Percentiles rank a stretch among this genome's conserved stretches.
phyloP scores from a whole-genome alignment of 2,113 vertebrate genomes.

The Sebastes schlegelii region DNA sequence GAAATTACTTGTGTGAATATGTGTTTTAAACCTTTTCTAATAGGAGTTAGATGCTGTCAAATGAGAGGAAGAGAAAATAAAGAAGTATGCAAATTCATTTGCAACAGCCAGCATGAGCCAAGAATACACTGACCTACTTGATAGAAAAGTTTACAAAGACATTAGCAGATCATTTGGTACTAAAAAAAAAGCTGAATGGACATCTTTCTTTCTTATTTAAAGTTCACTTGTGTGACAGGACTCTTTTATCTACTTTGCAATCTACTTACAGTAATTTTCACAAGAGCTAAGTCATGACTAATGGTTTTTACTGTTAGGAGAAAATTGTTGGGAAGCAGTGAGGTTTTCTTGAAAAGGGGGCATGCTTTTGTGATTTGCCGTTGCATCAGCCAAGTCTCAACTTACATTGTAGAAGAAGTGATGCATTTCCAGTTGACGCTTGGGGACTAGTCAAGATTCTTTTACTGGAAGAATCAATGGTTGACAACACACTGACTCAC shows the following conservation, averaged over 20 bases:
- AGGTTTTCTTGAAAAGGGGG: slow-evolving; percentile 14
- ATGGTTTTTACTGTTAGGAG: slow-evolving; percentile 32
- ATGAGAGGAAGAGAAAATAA: slow-evolving; percentile 38
- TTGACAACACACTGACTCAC: slow-evolving; percentile 64
- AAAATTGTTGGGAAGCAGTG: slow-evolving; percentile 12
- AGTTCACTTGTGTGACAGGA: slow-evolving; percentile 10
- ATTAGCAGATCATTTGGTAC: not conserved
- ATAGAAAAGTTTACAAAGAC: slow-evolving; percentile 29
- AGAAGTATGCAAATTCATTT: slow-evolving; percentile 49
- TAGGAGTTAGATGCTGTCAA: slow-evolving; percentile 32
- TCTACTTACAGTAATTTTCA: slow-evolving; percentile 39
- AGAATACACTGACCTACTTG: slow-evolving; percentile 48
- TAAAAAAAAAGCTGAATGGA: slow-evolving; percentile 17
- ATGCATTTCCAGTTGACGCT: slow-evolving; percentile 67
- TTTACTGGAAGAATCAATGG: slow-evolving; percentile 68
- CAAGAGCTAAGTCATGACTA: slow-evolving; percentile 47
- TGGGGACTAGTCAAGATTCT: slow-evolving; percentile 30
- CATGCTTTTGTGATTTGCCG: slow-evolving; percentile 58
- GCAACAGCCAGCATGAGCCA: slow-evolving; percentile 31
- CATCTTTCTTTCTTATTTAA: slow-evolving; percentile 20
- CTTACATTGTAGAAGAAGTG: slow-evolving; percentile 42
- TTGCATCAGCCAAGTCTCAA: slow-evolving; percentile 52
- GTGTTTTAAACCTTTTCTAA: slow-evolving; percentile 2
- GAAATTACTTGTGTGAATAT: not conserved
- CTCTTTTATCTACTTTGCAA: not conserved